phyloP scores from a whole-genome alignment of 2,888 invertebrate species.

The Penaeus monodon region DNA sequence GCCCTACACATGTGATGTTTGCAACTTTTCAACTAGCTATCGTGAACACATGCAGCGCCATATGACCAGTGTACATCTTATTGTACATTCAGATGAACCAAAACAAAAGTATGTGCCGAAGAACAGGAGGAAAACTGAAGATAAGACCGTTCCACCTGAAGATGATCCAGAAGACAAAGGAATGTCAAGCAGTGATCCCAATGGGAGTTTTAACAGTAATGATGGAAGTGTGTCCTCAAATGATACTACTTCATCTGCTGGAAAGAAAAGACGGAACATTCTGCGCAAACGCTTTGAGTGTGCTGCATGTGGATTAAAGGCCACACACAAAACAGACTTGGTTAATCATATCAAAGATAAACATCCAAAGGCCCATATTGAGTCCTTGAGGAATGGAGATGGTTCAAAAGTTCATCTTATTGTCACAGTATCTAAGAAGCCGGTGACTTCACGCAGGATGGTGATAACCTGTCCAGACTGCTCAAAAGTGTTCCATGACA shows the following conservation, averaged over 20 bases:
- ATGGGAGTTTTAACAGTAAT: conserved; percentile 16
- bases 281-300: conserved; percentile 61
- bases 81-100: conserved; percentile 64
- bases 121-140: conserved; percentile 52
- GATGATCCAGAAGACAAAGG: not conserved
- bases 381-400: conserved; percentile 63
- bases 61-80: conserved; percentile 64
- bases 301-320: conserved; percentile 63
- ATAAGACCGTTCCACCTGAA: conserved; percentile 40
- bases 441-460: conserved; percentile 46
- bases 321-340: conserved; percentile 64
- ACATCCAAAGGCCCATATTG: conserved; percentile 64
- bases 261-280: conserved; percentile 62
- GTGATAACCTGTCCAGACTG: conserved; percentile 61
- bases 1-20: conserved; percentile 63
- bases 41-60: conserved; percentile 65
- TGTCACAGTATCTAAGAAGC: conserved; percentile 62
- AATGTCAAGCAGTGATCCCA: not conserved
- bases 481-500: conserved; percentile 64
- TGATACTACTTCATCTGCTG: conserved; percentile 3
- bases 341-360: conserved; percentile 61
- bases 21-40: conserved; percentile 62
- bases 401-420: conserved; percentile 63
- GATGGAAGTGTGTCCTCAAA: not conserved
- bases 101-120: conserved; percentile 62